Conservation (phyloP, 2,113 vertebrate genomes). For the Pheucticus melanocephalus region DNA sequence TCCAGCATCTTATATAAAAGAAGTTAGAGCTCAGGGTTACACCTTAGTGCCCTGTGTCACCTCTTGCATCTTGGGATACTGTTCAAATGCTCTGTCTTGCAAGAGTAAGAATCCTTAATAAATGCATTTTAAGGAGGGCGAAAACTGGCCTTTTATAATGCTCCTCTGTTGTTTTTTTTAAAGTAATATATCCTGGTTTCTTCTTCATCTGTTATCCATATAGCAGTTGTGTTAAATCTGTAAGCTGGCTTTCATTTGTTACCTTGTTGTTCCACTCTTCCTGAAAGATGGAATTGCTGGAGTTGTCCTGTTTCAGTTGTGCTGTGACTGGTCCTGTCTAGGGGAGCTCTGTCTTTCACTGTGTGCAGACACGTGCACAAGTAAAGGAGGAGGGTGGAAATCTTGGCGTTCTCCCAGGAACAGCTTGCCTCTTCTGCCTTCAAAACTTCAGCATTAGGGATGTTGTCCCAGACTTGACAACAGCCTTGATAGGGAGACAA, state of each 20-base stretch:
- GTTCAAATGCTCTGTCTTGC: fast-evolving
- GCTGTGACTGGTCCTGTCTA: background rate
- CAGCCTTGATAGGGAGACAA: background rate
- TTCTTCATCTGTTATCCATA: background rate
- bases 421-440: background rate
- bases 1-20: background rate
- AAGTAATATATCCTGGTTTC: background rate
- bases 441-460: background rate
- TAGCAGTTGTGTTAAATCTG: background rate
- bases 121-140: background rate
- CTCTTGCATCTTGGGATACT: background rate
- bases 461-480: background rate
- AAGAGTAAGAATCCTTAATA: background rate
- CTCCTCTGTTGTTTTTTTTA: background rate
- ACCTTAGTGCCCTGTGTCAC: background rate
- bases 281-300: background rate
- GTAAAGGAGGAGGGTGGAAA: background rate
- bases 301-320: background rate
- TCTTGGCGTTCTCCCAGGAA: background rate
- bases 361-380: background rate
- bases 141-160: background rate
- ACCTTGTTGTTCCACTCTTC: background rate
- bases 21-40: background rate
- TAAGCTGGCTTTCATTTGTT: background rate
- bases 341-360: background rate